Evolutionary conservation across 2,888 invertebrate species (phyloP), one percentile per base, ranked within the genome.

Genomic region (Dysmachus trigonus): DNA sequence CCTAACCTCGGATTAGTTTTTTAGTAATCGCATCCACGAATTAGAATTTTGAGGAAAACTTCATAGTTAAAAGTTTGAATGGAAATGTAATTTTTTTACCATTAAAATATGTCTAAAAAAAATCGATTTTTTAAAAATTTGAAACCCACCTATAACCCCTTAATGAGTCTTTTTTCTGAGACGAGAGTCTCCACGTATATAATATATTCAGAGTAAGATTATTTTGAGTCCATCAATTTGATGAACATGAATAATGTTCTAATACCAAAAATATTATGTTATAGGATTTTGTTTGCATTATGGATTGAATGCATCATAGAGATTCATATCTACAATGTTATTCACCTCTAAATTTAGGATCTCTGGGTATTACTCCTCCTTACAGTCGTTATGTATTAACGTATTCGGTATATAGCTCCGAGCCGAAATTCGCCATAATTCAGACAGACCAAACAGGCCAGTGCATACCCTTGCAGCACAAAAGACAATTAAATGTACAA

Each of bases 401-500:
- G 27, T 10, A 62, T 62, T 27, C 27, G n/a, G n/a, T n/a, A n/a
- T 2, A 18, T 62, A 22, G 62, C 62, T 18, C 10, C 5, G 62
- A 22, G 4, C 62, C 10, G 27, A 62, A 62, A 27, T 62, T 47
- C 15, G n/a, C 47, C 47, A 47, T 5, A 18, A n/a, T 47, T n/a
- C 47, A 3, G n/a, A 47, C 47, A 47, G 1, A 47, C 47, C n/a
- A 1, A 47, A 47, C 47, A 47, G 47, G 62, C 18, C 2, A 62
- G 62, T 62, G 62, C 76, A 76, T 41, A 13, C 38, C 38, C 13
- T 31, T 13, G 38, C 41, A 8, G 76, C 13, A 76, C 76, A 76
- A 41, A 76, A 76, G 76, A 76, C 35, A 76, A 76, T 76, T 76
- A 76, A 76, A 76, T 76, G 38, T 76, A 76, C 76, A 76, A 76